These are phyloP conservation scores for Gallinago jamesoni DNA, from an alignment of 2,113 vertebrate species.

Conservation along the genomic window DNA sequence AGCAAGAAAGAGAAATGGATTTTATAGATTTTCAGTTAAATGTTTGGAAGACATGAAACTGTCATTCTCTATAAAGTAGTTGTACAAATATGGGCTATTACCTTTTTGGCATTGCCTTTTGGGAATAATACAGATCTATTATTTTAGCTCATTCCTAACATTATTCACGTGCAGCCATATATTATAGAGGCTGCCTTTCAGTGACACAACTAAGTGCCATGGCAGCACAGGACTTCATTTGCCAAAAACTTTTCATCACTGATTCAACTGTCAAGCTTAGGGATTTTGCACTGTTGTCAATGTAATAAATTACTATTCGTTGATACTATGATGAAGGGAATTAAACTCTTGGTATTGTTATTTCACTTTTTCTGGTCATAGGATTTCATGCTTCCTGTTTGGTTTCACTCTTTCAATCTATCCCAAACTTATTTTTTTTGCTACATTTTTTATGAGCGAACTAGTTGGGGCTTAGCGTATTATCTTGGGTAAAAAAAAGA, in stretches of 20 bases:
- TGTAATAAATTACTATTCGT: not conserved
- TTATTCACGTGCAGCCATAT: slow-evolving; percentile 15
- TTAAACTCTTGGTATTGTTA: not conserved
- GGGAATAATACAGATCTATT: slow-evolving; percentile 58
- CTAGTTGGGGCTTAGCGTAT: not conserved
- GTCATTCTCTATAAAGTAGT: slow-evolving; percentile 49
- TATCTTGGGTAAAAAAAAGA: not conserved
- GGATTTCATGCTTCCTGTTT: not conserved
- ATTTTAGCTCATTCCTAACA: slow-evolving; percentile 67
- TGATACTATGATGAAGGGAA: not conserved
- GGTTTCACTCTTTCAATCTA: not conserved
- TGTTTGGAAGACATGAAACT: slow-evolving; percentile 65
- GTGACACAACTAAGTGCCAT: slow-evolving; percentile 9
- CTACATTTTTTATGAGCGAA: not conserved
- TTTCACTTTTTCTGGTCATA: not conserved
- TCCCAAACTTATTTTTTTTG: not conserved
- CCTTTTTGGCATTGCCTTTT: slow-evolving; percentile 54
- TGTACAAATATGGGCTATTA: slow-evolving; percentile 69
- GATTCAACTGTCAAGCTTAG: not conserved
- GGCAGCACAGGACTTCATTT: slow-evolving; percentile 45
- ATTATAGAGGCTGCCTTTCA: not conserved
- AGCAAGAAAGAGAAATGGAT: slow-evolving; percentile 42
- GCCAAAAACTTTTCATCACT: slow-evolving; percentile 44
- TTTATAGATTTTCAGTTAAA: slow-evolving; percentile 73
- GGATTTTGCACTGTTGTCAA: not conserved